Base-by-base conservation (phyloP, 2,797 vertebrate genomes). In the Acanthurus leucopareius region DNA sequence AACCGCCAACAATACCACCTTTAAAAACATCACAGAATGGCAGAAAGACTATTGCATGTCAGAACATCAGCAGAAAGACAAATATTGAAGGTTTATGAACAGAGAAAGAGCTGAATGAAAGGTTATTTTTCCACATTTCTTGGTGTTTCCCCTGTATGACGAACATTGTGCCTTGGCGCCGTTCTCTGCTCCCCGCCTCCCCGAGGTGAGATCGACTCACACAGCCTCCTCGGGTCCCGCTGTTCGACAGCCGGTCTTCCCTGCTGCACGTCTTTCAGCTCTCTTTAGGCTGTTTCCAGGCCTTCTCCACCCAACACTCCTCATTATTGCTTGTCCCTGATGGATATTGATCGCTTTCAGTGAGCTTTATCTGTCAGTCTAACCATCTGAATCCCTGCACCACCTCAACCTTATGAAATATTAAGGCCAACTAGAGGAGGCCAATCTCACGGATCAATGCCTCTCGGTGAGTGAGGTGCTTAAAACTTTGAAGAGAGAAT, bases 281-380 rank as follows among this genome's bases (percentile, higher is more conserved):
- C 65, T 73, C 75, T 77, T 74, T 70, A 62, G 49, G 28, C 49
- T 52, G n/a, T 70, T 69, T 59, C 57, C 68, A 74, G 69, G 15
- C 38, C 74, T 66, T 69, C 58, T 78, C 74, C 79, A 53, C 35
- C 67, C n/a, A 61, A 25, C 69, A 45, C 51, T 57, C 54, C 63
- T 74, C 28, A 35, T 53, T 79, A 82, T 58, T 56, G 69, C 64
- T 78, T 1, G 5, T 60, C 73, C 75, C 72, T 75, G 82, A 91
- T 91, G 79, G 88, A 73, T 89, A 90, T 88, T 67, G 90, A 93
- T 89, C 19, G 5, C 63, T 87, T 77, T 84, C 79, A 58, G 44
- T 62, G 77, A 78, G 66, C 77, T 77, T 47, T 15, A 28, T 74
- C 73, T 47, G 72, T 80, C 73, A 52, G 62, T 79, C 74, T 38